Conservation (phyloP, 2,113 vertebrate species). For the Baryphthengus martii region DNA sequence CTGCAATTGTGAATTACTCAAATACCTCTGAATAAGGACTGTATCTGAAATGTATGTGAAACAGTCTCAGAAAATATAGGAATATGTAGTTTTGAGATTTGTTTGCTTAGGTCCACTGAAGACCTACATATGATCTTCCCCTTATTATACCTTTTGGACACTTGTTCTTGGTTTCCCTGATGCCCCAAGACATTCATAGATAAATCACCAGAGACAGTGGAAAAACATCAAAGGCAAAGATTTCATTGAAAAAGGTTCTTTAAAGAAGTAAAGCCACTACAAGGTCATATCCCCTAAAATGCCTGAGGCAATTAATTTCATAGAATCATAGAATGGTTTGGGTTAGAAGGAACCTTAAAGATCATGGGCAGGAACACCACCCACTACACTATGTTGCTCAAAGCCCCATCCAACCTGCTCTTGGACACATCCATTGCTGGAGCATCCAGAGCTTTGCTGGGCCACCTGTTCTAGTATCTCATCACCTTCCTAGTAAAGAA, state of each 20-base stretch:
- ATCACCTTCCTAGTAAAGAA: no score
- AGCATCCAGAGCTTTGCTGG: no score
- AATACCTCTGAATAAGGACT: background rate
- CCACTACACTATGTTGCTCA: no score
- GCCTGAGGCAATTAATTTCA: background rate
- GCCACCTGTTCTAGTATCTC: no score
- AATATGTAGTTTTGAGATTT: background rate
- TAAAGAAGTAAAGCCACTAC: background rate
- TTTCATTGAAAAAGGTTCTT: background rate
- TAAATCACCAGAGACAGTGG: background rate
- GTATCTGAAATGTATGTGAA: background rate
- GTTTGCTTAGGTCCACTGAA: background rate
- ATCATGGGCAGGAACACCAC: no score
- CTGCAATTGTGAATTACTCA: background rate
- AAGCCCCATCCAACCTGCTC: no score
- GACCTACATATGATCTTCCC: background rate
- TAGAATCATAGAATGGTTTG: no score
- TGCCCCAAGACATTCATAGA: background rate
- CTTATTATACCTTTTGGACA: background rate
- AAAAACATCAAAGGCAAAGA: background rate
- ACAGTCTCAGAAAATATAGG: background rate
- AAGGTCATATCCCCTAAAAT: background rate
- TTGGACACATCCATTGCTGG: no score
- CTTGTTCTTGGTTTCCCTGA: background rate
- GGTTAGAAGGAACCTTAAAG: no score